These are phyloP conservation scores for Malurus cyaneus DNA, from an alignment of 2,113 vertebrate genomes.

Conservation along the genomic window DNA sequence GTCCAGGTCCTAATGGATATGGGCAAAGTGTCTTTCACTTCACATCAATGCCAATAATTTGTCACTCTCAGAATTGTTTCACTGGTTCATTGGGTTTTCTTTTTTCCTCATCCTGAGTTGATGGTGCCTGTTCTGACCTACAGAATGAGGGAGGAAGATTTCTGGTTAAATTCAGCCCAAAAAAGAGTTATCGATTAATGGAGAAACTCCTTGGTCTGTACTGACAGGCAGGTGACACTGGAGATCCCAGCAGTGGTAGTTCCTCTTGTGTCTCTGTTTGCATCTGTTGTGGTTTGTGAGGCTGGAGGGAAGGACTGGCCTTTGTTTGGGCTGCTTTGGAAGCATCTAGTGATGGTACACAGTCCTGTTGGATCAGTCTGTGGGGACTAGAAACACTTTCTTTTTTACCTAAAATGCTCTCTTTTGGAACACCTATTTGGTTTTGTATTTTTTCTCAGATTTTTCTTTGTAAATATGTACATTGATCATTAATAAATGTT, in stretches of 20 bases:
- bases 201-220: not conserved
- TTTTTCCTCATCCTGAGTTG: not conserved
- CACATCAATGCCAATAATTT: not conserved
- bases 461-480: slow-evolving; percentile 71
- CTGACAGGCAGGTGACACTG: not conserved
- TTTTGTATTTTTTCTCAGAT: slow-evolving; percentile 65
- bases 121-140: not conserved
- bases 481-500: slow-evolving; percentile 67
- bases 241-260: not conserved
- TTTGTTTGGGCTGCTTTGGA: not conserved
- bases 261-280: not conserved
- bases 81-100: not conserved
- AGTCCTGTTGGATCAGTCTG: not conserved
- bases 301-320: not conserved
- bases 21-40: not conserved
- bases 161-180: not conserved
- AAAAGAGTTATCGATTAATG: not conserved
- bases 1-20: not conserved
- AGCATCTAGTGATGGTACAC: not conserved
- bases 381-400: slow-evolving; percentile 33
- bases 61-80: not conserved
- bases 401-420: slow-evolving; percentile 54
- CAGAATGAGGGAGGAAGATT: not conserved
- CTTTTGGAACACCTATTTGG: slow-evolving; percentile 55
- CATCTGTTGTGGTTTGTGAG: not conserved